phyloP scores from a whole-genome alignment of 2,797 vertebrate species.

The Tachyglossus aculeatus region DNA sequence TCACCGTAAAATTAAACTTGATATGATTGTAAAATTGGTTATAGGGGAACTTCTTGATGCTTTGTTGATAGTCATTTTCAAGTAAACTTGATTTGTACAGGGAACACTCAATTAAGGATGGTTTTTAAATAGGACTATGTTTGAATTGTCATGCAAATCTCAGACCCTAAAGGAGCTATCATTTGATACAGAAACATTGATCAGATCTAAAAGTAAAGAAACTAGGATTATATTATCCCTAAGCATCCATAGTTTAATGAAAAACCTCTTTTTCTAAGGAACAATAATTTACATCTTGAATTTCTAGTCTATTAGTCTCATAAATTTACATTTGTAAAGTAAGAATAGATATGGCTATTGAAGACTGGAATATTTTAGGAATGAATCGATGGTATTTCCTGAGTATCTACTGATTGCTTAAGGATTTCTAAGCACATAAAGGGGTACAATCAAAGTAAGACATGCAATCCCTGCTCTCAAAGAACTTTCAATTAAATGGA shows the following conservation, averaged over 20 bases:
- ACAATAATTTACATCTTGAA: background rate
- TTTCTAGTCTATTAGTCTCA: background rate
- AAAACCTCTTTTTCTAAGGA: conserved; percentile 7
- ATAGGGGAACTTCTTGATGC: background rate
- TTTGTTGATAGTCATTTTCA: conserved; percentile 4
- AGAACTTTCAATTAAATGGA: no score
- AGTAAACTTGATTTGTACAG: background rate
- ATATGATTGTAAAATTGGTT: background rate
- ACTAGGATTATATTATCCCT: no score
- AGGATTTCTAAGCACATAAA: no score
- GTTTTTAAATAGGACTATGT: background rate
- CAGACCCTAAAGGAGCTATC: background rate
- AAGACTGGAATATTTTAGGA: conserved; percentile 21
- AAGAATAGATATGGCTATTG: conserved; percentile 21
- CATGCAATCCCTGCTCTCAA: no score
- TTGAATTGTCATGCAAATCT: background rate
- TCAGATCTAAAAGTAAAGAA: no score
- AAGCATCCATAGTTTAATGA: no score
- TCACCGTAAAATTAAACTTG: background rate
- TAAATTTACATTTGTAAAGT: background rate
- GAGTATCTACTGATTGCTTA: no score
- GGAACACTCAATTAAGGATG: background rate
- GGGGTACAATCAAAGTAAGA: no score
- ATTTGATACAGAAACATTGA: no score
- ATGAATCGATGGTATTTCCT: no score